Conservation (phyloP, 2,888 invertebrate species). For the Machimus rusticus region DNA sequence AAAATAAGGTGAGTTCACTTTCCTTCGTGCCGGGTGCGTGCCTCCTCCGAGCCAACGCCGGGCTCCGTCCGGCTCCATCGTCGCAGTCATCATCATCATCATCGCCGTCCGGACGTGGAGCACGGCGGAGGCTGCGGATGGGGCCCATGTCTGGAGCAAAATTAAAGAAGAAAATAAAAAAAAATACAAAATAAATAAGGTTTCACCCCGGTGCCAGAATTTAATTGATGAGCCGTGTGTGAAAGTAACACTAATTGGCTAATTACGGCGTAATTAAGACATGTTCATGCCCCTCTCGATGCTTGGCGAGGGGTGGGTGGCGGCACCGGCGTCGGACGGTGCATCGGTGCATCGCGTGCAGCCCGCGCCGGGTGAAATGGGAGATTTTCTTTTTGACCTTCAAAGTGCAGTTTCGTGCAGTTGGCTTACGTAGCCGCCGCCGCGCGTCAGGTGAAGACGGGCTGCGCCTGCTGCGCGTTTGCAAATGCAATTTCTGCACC, state of each 20-base stretch:
- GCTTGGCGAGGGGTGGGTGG: neutral
- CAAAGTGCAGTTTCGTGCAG: neutral
- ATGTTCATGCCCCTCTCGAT: conserved; percentile 21
- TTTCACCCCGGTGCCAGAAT: neutral
- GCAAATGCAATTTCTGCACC: neutral
- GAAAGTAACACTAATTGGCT: conserved; percentile 57
- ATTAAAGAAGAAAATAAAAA: neutral
- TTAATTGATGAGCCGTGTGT: conserved; percentile 51
- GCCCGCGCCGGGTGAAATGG: neutral
- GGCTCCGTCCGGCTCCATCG: no score
- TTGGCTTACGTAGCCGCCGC: conserved; percentile 7
- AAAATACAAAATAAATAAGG: neutral
- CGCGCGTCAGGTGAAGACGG: neutral
- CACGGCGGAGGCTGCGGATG: neutral
- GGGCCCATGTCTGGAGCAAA: neutral
- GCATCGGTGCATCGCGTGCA: conserved; percentile 42
- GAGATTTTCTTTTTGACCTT: conserved; percentile 15
- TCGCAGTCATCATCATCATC: neutral
- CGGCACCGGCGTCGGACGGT: neutral
- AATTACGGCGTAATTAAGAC: conserved; percentile 52
- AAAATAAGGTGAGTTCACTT: conserved; percentile 56
- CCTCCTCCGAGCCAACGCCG: neutral
- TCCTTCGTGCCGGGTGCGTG: neutral
- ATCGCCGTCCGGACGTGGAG: neutral
- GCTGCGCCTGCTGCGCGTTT: neutral